Evolutionary conservation across 1,140 invertebrate genomes (phyloP).

Genomic region (Apis cerana): DNA sequence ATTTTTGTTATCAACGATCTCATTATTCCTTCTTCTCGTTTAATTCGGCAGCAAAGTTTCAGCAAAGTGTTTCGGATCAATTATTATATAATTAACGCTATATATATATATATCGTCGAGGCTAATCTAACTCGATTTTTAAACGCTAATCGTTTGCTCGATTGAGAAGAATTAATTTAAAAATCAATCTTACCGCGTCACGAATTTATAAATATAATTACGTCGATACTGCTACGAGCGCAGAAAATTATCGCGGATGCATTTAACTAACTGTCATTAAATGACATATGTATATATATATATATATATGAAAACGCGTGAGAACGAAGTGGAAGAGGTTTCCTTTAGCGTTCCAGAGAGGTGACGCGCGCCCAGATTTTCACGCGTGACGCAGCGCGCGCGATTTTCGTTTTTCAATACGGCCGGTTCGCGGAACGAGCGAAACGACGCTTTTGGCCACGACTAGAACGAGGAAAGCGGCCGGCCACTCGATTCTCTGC

Average conservation of each 20-base stretch:
- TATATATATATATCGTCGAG: too few species aligned
- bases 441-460: slow-evolving; percentile 58
- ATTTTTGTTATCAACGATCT: too few species aligned
- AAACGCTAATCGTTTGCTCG: too few species aligned
- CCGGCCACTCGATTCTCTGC: neutral
- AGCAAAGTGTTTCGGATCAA: too few species aligned
- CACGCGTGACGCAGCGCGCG: slow-evolving; percentile 63
- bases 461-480: slow-evolving; percentile 52
- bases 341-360: slow-evolving; percentile 56
- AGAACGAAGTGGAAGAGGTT: slow-evolving; percentile 49
- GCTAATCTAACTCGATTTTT: neutral
- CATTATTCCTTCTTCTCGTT: too few species aligned
- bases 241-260: too few species aligned
- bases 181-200: too few species aligned
- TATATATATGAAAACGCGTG: neutral
- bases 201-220: too few species aligned
- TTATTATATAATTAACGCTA: too few species aligned
- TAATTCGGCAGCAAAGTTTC: too few species aligned
- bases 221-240: neutral
- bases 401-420: slow-evolving; percentile 44
- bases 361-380: slow-evolving; percentile 62
- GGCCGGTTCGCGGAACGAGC: slow-evolving; percentile 53
- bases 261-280: too few species aligned
- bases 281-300: neutral
- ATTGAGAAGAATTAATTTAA: too few species aligned